Conservation (phyloP, 2,888 invertebrate genomes). For the Poecilus cupreus region DNA sequence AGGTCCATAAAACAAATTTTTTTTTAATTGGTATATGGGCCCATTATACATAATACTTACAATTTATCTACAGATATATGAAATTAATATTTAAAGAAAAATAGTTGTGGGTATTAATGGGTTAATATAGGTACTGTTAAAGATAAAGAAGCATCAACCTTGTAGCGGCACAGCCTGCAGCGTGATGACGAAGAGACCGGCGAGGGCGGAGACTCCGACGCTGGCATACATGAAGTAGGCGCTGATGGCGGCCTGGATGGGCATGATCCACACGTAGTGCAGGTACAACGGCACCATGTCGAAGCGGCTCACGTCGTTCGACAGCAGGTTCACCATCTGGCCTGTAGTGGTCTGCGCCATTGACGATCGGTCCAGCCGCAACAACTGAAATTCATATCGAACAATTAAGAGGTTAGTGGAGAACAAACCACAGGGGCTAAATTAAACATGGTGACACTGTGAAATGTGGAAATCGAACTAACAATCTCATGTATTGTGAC, state of each 20-base stretch:
- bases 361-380: slow-evolving; percentile 80
- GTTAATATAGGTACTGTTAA: too few species aligned
- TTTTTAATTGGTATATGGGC: too few species aligned
- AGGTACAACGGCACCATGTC: slow-evolving; percentile 82
- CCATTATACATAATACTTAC: too few species aligned
- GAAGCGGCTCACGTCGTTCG: slow-evolving; percentile 89
- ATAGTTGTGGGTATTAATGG: too few species aligned
- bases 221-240: slow-evolving; percentile 76
- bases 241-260: slow-evolving; percentile 82
- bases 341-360: slow-evolving; percentile 89
- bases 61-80: too few species aligned
- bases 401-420: not conserved
- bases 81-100: too few species aligned
- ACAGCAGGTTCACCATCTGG: slow-evolving; percentile 88
- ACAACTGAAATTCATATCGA: slow-evolving; percentile 71
- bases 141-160: slow-evolving; percentile 68
- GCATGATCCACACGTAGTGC: slow-evolving; percentile 88
- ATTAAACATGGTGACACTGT: too few species aligned
- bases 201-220: slow-evolving; percentile 76
- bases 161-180: slow-evolving; percentile 75
- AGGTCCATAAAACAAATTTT: too few species aligned
- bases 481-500: too few species aligned
- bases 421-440: not conserved
- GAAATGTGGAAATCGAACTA: too few species aligned
- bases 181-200: slow-evolving; percentile 77